A percentile compares a stretch with the other conserved stretches of the same genome.
Conservation (phyloP, 2,113 vertebrate species). For the Sturnus vulgaris region DNA sequence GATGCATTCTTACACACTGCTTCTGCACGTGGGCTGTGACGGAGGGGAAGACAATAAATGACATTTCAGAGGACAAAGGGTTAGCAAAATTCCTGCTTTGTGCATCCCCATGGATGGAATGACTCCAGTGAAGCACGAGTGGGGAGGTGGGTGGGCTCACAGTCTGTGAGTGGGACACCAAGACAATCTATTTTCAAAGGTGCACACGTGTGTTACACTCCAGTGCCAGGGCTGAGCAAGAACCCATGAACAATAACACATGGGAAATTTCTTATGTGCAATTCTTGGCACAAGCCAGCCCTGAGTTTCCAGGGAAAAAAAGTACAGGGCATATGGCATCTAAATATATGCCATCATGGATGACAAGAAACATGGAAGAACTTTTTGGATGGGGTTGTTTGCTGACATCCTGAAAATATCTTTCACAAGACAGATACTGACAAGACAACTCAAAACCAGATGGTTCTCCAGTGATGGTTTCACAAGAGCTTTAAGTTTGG, state of each 20-base stretch:
- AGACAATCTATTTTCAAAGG: constrained; percentile 10
- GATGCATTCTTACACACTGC: background rate
- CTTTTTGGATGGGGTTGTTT: constrained; percentile 16
- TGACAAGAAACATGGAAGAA: constrained; percentile 28
- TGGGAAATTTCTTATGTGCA: background rate
- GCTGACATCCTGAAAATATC: constrained; percentile 38
- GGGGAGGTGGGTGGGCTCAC: background rate
- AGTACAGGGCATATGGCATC: constrained; percentile 35
- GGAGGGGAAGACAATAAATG: background rate
- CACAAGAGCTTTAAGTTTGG: background rate
- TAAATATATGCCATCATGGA: constrained; percentile 1
- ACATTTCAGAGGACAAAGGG: background rate
- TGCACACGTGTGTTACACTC: background rate
- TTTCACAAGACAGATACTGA: constrained; percentile 17
- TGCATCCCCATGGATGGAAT: background rate
- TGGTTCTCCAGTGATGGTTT: constrained; percentile 12
- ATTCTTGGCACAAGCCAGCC: background rate
- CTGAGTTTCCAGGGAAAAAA: constrained; percentile 22
- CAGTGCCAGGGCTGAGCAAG: background rate
- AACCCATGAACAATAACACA: background rate
- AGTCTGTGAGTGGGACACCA: background rate
- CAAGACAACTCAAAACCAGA: constrained; percentile 44
- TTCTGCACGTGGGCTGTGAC: background rate
- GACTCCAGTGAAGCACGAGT: background rate
- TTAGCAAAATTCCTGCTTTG: background rate